A percentile compares a stretch with the other conserved stretches of the same genome.
Evolutionary conservation across 2,797 vertebrate species (phyloP).

Genomic region (Poeciliopsis paucimaculata): DNA sequence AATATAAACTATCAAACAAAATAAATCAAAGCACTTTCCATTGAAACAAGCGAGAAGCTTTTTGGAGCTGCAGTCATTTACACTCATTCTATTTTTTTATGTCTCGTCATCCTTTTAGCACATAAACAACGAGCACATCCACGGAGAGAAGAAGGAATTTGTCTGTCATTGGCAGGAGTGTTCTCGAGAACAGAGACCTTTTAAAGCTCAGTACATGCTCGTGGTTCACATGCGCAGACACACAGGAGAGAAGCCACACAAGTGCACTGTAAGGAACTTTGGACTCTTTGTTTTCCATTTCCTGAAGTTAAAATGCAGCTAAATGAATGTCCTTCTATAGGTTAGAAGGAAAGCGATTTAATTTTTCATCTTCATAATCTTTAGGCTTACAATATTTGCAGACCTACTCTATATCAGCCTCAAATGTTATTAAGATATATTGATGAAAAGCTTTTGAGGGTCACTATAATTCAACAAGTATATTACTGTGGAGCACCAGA

Average conservation of each 20-base stretch:
- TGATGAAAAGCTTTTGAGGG: not conserved
- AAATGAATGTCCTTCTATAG: not conserved
- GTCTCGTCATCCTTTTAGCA: slow-evolving; percentile 80
- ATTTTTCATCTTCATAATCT: not conserved
- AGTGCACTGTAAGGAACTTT: slow-evolving; percentile 90
- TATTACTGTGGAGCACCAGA: not conserved
- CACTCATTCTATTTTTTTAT: not conserved
- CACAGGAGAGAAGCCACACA: slow-evolving; percentile 98
- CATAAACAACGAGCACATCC: slow-evolving; percentile 99
- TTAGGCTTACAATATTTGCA: not conserved
- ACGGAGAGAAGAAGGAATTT: slow-evolving; percentile 98
- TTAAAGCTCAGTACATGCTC: slow-evolving; percentile 99
- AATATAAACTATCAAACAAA: not conserved
- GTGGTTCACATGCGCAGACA: slow-evolving; percentile 98
- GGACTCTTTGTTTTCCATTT: not conserved
- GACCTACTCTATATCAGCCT: no score
- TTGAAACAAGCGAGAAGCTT: not conserved
- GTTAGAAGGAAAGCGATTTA: not conserved
- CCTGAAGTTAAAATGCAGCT: not conserved
- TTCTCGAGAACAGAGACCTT: slow-evolving; percentile 94
- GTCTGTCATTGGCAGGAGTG: slow-evolving; percentile 98
- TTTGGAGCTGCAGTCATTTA: not conserved
- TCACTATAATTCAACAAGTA: not conserved
- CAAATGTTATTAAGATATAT: not conserved
- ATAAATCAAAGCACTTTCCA: not conserved